Evolutionary conservation across 2,888 invertebrate genomes (phyloP), one percentile per base, ranked within the genome.

Genomic region (Lymantria monacha): DNA sequence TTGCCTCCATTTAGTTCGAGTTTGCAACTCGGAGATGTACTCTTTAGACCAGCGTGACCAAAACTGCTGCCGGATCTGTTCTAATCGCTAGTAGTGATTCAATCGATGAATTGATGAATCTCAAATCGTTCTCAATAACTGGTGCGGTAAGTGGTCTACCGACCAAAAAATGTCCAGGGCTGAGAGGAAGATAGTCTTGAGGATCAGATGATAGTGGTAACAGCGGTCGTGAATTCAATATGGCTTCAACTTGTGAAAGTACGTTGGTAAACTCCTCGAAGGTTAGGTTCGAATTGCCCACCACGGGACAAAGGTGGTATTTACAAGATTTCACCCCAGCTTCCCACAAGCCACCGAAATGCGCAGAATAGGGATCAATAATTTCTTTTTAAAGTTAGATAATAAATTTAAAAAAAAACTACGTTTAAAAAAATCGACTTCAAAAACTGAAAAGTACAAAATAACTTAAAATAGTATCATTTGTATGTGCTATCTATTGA

Each of bases 321-420:
- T 49, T 44, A 14, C 49, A 44, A 0, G 44, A 41, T 41, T 49
- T 49, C 3, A 45, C n/a, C n/a, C n/a, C n/a, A n/a, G n/a, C n/a
- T n/a, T n/a, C n/a, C n/a, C n/a, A n/a, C n/a, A n/a, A n/a, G 22
- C 49, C 45, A 42, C 49, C 49, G 40, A 49, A 49, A 45, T 49
- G 41, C 31, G 37, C 8, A n/a, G 37, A 37, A 37, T 37, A 37
- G 3, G 37, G 37, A 37, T 7, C n/a, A n/a, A n/a, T 7, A 31
- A 31, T 31, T n/a, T n/a, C n/a, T n/a, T n/a, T n/a, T n/a, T n/a
- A n/a, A n/a, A n/a, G n/a, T n/a, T n/a, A n/a, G n/a, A n/a, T n/a
- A n/a, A n/a, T n/a, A n/a, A n/a, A n/a, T n/a, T n/a, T n/a, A n/a
- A n/a, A n/a, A n/a, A n/a, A n/a, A n/a, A n/a, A n/a, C n/a, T n/a